Evolutionary conservation across 2,888 invertebrate species (phyloP), one percentile per base, ranked within the genome.

Genomic region (Drosophila ustulata): DNA sequence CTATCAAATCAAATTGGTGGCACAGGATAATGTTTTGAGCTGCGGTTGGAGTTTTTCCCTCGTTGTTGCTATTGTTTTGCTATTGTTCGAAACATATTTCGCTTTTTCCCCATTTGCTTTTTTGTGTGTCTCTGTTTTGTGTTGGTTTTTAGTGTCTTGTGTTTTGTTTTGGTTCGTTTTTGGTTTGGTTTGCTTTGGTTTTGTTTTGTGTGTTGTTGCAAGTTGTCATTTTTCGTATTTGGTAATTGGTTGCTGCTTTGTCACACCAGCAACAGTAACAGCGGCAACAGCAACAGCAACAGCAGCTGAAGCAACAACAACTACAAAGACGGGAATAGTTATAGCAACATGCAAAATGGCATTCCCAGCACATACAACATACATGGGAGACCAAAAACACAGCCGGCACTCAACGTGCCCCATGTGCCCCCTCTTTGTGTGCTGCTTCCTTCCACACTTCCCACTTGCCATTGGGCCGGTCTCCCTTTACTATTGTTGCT

Each of bases 1-100:
- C 82, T 87, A 87, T 83, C 88, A 83, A 87, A 88, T 80, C 86
- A 88, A 88, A 85, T 85, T 86, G 88, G 84, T 86, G 86, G 88
- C 81, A 86, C 88, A 88, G 88, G 84, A 85, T 85, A 88, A 85
- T 85, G 86, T 83, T 88, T 88, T 80, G 86, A 88, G 83, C 83
- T 85, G 88, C 80, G 84, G 88, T 88, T 80, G 66, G 72, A 83
- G 81, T 75, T 81, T 73, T 49, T 43, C 63, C 57, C 65, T 61
- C 75, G 74, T 71, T 62, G 61, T 58, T 28, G 37, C 23, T 23
- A 57, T 46, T 50, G 39, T 4, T 37, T 53, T 61, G 72, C 47
- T 55, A 43, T 58, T 58, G 47, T 58, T 75, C 62, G 70, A 56
- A 71, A 61, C 63, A 78, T 58, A 52, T 66, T 64, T 59, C 51